Percentiles rank a stretch among this genome's conserved stretches.
Conservation (phyloP, 2,888 invertebrate species). For the Ommatoiulus sabulosus region DNA sequence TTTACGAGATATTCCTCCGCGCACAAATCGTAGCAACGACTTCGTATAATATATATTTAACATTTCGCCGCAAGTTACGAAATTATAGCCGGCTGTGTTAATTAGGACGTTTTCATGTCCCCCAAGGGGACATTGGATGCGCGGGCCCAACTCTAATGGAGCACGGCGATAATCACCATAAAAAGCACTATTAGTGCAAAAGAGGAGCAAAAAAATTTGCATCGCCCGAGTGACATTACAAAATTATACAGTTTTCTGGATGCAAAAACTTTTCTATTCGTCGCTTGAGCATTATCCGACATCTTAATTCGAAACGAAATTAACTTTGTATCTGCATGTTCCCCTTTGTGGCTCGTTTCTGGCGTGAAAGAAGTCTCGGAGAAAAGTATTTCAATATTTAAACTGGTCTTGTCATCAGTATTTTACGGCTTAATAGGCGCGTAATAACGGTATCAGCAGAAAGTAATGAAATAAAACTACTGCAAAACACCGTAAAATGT, state of each 20-base stretch:
- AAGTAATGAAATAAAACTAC: conserved; percentile 7
- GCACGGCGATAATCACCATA: conserved; percentile 41
- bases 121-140: conserved; percentile 2
- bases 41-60: not conserved
- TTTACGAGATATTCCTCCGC: conserved; percentile 6
- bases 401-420: conserved; percentile 32
- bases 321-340: not conserved
- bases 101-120: conserved; percentile 27
- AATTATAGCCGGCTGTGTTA: conserved; percentile 45
- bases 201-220: conserved; percentile 13
- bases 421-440: not conserved
- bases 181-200: conserved; percentile 4
- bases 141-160: conserved; percentile 32
- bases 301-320: conserved; percentile 32
- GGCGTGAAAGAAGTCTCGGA: not conserved
- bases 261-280: conserved; percentile 5
- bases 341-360: not conserved
- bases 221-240: conserved; percentile 19
- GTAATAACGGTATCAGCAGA: conserved; percentile 30
- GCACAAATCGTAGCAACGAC: not conserved
- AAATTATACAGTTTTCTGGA: not conserved
- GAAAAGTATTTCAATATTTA: conserved; percentile 10
- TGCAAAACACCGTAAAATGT: not conserved
- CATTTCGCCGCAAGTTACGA: conserved; percentile 26
- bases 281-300: not conserved